phyloP scores from a whole-genome alignment of 2,797 vertebrate genomes.

The Gambusia yucatana region DNA sequence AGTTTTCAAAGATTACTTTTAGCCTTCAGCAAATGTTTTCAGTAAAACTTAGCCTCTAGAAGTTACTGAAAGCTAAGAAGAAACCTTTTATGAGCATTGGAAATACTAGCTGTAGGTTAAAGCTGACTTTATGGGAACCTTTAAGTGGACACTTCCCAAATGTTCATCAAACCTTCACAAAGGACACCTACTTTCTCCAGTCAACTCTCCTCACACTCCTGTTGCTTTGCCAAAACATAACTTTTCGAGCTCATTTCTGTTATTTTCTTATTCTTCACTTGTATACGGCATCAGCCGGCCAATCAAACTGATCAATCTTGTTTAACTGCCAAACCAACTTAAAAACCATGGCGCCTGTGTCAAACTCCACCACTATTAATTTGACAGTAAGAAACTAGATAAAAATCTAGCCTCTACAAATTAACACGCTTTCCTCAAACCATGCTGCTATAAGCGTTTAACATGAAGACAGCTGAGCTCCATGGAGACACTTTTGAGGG shows the following conservation, averaged over 20 bases:
- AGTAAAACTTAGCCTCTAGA: neutral
- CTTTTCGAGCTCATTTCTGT: neutral
- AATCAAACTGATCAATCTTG: too few relatives aligned
- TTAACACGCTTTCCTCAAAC: too few relatives aligned
- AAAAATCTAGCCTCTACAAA: neutral
- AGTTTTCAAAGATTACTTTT: neutral
- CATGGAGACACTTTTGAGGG: neutral
- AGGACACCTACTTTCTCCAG: neutral
- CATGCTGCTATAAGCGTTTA: neutral
- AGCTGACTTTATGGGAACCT: neutral
- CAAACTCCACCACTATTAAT: neutral
- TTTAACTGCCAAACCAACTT: neutral
- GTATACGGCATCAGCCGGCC: neutral
- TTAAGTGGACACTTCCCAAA: neutral
- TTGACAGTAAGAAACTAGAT: neutral
- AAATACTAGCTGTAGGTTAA: neutral
- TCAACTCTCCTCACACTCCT: neutral
- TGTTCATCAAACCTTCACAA: neutral
- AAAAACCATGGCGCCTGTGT: too few relatives aligned
- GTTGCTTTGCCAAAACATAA: neutral
- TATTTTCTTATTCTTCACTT: neutral
- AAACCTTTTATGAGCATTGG: neutral
- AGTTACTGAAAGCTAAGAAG: neutral
- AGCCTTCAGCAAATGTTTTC: too few relatives aligned
- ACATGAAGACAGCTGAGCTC: slow-evolving; percentile 16